Percentiles rank a stretch among this genome's conserved stretches.
Conservation (phyloP, 2,113 vertebrate species). For the Alectura lathami region DNA sequence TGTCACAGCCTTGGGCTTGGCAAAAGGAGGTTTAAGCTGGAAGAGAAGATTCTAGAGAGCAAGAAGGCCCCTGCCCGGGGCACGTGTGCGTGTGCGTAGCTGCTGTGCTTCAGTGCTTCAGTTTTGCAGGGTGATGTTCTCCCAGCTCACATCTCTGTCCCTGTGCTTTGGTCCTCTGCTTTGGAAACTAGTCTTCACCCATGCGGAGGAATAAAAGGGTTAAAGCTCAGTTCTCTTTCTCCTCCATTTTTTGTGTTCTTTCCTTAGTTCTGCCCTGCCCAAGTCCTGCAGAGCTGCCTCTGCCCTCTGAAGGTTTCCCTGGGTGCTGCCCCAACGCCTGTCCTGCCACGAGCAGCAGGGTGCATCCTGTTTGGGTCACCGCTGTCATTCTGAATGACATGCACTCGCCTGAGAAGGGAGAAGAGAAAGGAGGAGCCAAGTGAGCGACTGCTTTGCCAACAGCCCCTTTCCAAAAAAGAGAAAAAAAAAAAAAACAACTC, state of each 20-base stretch:
- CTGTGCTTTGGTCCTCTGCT: neutral
- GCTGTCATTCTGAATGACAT: neutral
- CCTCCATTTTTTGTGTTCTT: neutral
- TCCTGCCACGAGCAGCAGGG: neutral
- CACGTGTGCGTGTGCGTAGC: neutral
- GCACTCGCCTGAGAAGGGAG: neutral
- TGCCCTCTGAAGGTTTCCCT: neutral
- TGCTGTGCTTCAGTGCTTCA: neutral
- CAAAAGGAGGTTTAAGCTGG: neutral
- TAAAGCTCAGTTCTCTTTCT: neutral
- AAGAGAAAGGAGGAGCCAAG: neutral
- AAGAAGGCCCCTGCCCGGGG: neutral
- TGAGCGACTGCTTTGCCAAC: neutral
- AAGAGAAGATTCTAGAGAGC: neutral
- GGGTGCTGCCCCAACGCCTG: neutral
- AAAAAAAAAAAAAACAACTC: neutral
- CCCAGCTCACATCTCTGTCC: neutral
- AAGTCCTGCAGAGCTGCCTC: neutral
- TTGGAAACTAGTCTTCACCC: neutral
- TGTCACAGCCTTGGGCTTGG: neutral
- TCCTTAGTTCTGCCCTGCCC: neutral
- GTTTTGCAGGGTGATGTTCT: neutral
- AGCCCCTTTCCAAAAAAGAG: neutral
- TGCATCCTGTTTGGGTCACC: constrained; percentile 35
- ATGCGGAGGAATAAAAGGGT: neutral